Evolutionary conservation across 2,797 vertebrate species (phyloP).

Genomic region (Enoplosus armatus): DNA sequence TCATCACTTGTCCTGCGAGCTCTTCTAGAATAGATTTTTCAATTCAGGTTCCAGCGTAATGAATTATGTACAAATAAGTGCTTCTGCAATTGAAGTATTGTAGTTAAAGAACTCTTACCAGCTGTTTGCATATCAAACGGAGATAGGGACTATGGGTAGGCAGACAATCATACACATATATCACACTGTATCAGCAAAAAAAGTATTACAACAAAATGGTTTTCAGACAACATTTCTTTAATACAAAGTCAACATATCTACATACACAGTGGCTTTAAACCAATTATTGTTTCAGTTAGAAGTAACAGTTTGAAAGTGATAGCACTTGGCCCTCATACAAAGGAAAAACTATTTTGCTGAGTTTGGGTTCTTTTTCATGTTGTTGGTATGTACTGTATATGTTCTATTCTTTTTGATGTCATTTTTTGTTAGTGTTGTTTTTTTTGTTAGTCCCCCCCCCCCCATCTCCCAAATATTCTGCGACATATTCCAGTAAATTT

Average conservation of each 20-base stretch:
- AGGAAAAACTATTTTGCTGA: conserved; percentile 85
- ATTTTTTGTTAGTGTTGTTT: conserved; percentile 66
- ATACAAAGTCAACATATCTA: conserved; percentile 99
- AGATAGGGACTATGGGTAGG: neutral
- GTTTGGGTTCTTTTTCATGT: conserved; percentile 74
- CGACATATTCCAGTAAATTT: conserved; percentile 75
- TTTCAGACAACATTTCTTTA: conserved; percentile 99
- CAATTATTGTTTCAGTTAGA: conserved; percentile 94
- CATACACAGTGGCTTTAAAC: conserved; percentile 96
- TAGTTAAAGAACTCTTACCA: conserved; percentile 13
- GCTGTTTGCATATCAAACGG: conserved; percentile 18
- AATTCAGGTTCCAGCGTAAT: conserved; percentile 17
- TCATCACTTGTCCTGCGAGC: conserved; percentile 33
- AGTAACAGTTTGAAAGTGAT: conserved; percentile 94
- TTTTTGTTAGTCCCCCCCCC: conserved; percentile 56
- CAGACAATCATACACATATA: neutral
- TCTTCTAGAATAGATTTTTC: conserved; percentile 31
- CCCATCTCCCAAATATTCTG: conserved; percentile 61
- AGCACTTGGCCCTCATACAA: conserved; percentile 92
- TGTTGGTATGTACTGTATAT: conserved; percentile 72
- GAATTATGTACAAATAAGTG: conserved; percentile 25
- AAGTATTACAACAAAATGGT: conserved; percentile 47
- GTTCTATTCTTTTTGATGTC: conserved; percentile 68
- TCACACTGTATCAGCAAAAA: neutral
- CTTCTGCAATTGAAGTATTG: neutral